phyloP scores from a whole-genome alignment of 1,140 invertebrate species.

The Camponotus pennsylvanicus region DNA sequence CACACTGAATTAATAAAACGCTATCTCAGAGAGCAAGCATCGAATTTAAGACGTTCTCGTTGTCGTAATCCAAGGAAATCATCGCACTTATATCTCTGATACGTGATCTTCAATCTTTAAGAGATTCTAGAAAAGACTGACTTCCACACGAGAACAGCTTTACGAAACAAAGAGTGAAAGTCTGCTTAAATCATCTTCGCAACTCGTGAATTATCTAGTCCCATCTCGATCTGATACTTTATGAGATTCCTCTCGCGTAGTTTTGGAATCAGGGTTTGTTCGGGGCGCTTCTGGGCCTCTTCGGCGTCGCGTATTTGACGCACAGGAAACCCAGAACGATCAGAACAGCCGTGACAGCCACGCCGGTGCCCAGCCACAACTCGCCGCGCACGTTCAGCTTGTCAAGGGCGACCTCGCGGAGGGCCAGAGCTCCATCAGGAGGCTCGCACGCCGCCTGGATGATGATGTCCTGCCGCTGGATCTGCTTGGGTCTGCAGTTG shows the following conservation, averaged over 20 bases:
- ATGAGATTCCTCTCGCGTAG: background rate
- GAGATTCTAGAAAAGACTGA: too few relatives aligned
- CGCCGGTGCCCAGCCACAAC: conserved; percentile 78
- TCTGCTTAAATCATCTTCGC: background rate
- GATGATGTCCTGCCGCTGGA: conserved; percentile 93
- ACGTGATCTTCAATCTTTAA: too few relatives aligned
- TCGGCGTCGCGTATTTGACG: conserved; percentile 77
- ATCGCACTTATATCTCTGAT: too few relatives aligned
- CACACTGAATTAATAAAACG: too few relatives aligned
- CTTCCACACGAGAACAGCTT: too few relatives aligned
- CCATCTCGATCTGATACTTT: background rate
- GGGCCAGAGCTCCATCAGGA: conserved; percentile 91
- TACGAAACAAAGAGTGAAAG: background rate
- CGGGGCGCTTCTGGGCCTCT: conserved; percentile 81
- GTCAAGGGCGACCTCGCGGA: conserved; percentile 85
- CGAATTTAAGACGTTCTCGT: too few relatives aligned
- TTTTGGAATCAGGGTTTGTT: conserved; percentile 81
- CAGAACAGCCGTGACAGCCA: conserved; percentile 70
- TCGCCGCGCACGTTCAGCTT: conserved; percentile 71
- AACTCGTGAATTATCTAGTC: background rate
- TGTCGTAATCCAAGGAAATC: too few relatives aligned
- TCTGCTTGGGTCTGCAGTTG: conserved; percentile 87
- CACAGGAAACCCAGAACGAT: conserved; percentile 76
- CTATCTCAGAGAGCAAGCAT: too few relatives aligned
- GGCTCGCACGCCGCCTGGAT: conserved; percentile 92